Conservation (phyloP, 2,797 vertebrate species). For the Mastacembelus armatus region DNA sequence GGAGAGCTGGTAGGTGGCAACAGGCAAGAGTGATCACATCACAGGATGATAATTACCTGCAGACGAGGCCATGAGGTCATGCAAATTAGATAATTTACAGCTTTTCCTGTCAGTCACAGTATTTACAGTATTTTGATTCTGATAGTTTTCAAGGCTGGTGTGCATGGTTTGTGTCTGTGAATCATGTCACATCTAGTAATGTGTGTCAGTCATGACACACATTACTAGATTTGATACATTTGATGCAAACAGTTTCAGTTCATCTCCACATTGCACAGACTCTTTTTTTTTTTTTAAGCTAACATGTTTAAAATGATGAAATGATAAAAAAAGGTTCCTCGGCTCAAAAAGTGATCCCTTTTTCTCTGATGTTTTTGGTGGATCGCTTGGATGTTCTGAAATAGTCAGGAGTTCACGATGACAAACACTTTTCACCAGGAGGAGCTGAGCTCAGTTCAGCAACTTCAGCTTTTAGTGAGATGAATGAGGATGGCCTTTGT, state of each 20-base stretch:
- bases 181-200: too few species aligned
- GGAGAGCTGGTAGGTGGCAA: constrained; percentile 52
- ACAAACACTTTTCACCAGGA: constrained; percentile 46
- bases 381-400: constrained; percentile 33
- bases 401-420: constrained; percentile 51
- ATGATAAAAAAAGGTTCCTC: background rate
- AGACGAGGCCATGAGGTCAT: constrained; percentile 41
- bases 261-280: background rate
- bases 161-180: background rate
- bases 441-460: constrained; percentile 54
- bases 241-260: background rate
- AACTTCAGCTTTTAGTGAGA: constrained; percentile 70
- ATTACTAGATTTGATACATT: too few species aligned
- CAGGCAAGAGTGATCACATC: constrained; percentile 59
- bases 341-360: background rate
- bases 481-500: constrained; percentile 71
- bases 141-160: background rate
- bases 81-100: constrained; percentile 57
- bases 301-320: background rate
- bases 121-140: constrained; percentile 7
- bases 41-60: constrained; percentile 60
- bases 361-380: constrained; percentile 14
- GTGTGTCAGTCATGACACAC: background rate
- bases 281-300: background rate
- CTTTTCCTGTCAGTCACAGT: constrained; percentile 19